Conservation (phyloP, 2,113 vertebrate genomes). For the Hyperoodon ampullatus region DNA sequence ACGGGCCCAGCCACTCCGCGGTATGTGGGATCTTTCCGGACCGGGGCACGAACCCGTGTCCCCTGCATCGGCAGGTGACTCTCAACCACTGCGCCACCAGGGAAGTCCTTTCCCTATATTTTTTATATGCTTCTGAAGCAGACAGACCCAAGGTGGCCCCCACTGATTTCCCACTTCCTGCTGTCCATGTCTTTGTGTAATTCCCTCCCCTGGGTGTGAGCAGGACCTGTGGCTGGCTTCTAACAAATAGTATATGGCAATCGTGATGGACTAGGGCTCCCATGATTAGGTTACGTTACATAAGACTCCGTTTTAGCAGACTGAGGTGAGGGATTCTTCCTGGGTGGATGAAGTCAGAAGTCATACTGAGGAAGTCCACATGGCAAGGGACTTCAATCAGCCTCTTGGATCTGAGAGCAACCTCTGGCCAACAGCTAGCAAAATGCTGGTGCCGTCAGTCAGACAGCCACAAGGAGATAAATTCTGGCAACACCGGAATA, state of each 20-base stretch:
- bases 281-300: background rate
- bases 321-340: background rate
- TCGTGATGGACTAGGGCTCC: background rate
- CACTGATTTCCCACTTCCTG: background rate
- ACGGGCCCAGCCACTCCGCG: too few relatives aligned
- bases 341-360: background rate
- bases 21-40: too few relatives aligned
- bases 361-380: background rate
- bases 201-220: background rate
- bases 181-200: background rate
- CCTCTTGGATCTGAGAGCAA: background rate
- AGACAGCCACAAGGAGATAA: background rate
- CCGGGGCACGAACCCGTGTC: too few relatives aligned
- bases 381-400: background rate
- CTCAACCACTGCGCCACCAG: too few relatives aligned
- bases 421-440: background rate
- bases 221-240: background rate
- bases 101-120: background rate
- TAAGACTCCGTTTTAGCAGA: background rate
- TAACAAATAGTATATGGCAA: background rate
- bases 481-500: background rate
- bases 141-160: background rate
- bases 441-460: background rate
- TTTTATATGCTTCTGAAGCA: background rate
- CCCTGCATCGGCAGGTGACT: too few relatives aligned